Evolutionary conservation across 1,140 invertebrate genomes (phyloP).

Genomic region (Microplitis demolitor): DNA sequence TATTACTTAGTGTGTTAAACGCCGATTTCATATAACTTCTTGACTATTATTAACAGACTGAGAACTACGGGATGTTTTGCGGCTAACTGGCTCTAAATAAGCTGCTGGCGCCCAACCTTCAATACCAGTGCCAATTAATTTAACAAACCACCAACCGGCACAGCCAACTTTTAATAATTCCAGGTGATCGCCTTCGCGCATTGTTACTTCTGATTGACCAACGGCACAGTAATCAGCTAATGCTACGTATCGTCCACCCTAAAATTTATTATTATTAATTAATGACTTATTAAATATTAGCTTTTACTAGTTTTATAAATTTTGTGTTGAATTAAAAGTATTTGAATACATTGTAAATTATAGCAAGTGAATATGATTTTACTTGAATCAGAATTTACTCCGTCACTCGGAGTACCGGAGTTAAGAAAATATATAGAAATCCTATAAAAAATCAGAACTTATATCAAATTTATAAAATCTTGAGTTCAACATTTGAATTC

Average conservation of each 20-base stretch:
- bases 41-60: conserved; percentile 60
- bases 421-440: no score
- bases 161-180: conserved; percentile 89
- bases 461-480: no score
- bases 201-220: conserved; percentile 84
- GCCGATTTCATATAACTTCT: conserved; percentile 59
- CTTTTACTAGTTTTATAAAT: no score
- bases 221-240: conserved; percentile 90
- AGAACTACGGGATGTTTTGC: conserved; percentile 72
- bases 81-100: conserved; percentile 81
- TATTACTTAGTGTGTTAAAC: conserved; percentile 56
- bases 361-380: no score
- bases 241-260: conserved; percentile 79
- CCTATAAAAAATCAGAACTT: no score
- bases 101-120: conserved; percentile 94
- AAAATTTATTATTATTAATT: conserved; percentile 29
- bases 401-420: no score
- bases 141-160: conserved; percentile 96
- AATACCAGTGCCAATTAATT: conserved; percentile 71
- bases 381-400: no score
- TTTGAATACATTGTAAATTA: no score
- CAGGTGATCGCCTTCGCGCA: conserved; percentile 86
- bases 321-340: no score
- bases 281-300: conserved; percentile 11
- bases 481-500: no score